Conservation (phyloP, 1,140 invertebrate genomes). For the Drosophila repletoides region DNA sequence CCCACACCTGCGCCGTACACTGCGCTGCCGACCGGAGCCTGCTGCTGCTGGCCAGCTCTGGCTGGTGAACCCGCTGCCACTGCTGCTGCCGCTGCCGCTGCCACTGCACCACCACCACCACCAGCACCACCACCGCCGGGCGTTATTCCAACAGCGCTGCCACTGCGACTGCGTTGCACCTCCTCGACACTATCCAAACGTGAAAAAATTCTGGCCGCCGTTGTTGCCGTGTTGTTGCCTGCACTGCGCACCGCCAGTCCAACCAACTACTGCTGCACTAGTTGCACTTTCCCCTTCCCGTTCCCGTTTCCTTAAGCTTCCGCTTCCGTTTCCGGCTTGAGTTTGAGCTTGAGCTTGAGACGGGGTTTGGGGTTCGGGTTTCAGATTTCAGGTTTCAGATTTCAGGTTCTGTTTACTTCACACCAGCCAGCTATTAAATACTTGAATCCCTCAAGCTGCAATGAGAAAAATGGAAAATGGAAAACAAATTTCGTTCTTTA, state of each 20-base stretch:
- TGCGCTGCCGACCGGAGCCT: constrained; percentile 39
- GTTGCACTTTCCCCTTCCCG: neutral
- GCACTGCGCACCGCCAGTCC: constrained; percentile 32
- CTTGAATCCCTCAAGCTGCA: neutral
- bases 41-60: constrained; percentile 63
- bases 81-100: constrained; percentile 47
- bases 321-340: no score
- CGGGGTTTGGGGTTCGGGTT: no score
- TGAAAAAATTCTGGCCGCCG: constrained; percentile 81
- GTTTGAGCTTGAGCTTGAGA: no score
- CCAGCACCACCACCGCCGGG: constrained; percentile 49
- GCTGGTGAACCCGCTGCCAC: constrained; percentile 71
- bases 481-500: constrained; percentile 49
- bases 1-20: constrained; percentile 27
- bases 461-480: neutral
- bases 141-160: constrained; percentile 76
- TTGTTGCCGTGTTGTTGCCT: constrained; percentile 75
- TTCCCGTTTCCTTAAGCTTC: constrained; percentile 5
- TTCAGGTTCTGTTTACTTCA: no score
- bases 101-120: constrained; percentile 13
- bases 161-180: constrained; percentile 79
- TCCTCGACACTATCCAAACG: constrained; percentile 81
- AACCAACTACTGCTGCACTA: constrained; percentile 28
- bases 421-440: no score
- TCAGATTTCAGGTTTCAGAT: no score